These are phyloP conservation scores for Porites lutea DNA, from an alignment of 64 coral and sea anemone genomes.

Conservation along the genomic window DNA sequence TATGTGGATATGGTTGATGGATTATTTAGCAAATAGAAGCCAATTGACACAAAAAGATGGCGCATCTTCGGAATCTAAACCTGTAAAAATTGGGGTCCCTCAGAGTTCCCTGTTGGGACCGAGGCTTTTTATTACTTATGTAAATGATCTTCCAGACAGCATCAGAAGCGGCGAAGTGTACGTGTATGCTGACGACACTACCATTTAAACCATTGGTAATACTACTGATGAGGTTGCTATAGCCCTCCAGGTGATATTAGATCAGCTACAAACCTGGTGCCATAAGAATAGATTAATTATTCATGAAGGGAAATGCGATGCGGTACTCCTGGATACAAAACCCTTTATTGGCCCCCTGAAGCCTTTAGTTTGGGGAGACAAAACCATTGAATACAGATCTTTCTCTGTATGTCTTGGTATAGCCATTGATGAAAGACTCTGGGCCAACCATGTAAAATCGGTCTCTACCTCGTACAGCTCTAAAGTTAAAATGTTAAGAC, in stretches of 20 bases:
- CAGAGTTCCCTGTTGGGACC: neutral
- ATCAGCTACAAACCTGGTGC: neutral
- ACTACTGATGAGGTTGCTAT: no score
- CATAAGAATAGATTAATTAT: neutral
- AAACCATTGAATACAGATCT: neutral
- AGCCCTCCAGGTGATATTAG: no score
- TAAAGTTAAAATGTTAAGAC: conserved; percentile 47
- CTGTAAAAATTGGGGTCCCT: conserved; percentile 2
- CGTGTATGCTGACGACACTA: neutral
- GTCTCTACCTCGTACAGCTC: neutral
- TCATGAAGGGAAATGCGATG: conserved; percentile 18
- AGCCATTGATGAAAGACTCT: conserved; percentile 32
- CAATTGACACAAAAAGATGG: neutral
- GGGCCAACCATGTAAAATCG: conserved; percentile 22
- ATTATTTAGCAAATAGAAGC: conserved; percentile 11
- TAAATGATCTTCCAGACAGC: conserved; percentile 2
- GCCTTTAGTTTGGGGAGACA: neutral
- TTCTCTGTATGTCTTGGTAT: conserved; percentile 1
- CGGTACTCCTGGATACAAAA: neutral
- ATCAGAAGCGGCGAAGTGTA: conserved; percentile 13
- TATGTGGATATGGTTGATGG: conserved; percentile 9
- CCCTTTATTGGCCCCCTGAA: conserved; percentile 8
- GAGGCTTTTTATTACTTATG: conserved; percentile 11
- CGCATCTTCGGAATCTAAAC: neutral
- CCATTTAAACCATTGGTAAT: no score